Evolutionary conservation across 2,888 invertebrate species (phyloP).

Genomic region (Drosophila macrothrix): DNA sequence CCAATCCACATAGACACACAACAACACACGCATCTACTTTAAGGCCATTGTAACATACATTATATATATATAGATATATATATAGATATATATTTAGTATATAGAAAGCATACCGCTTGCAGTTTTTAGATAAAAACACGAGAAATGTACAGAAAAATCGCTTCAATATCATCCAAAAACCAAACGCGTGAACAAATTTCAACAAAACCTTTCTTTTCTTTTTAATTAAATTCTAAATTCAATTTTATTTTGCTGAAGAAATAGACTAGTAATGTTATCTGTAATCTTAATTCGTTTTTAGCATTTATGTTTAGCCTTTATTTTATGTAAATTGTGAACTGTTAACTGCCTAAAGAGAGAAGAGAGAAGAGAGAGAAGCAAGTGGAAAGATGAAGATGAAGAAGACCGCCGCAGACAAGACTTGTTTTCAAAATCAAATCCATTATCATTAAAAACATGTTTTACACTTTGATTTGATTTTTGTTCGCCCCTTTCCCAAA

Average conservation of each 20-base stretch:
- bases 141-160: constrained; percentile 48
- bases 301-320: constrained; percentile 9
- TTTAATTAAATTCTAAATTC: background rate
- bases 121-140: constrained; percentile 29
- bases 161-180: constrained; percentile 48
- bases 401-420: constrained; percentile 47
- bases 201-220: background rate
- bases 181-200: constrained; percentile 35
- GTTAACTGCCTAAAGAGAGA: constrained; percentile 31
- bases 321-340: constrained; percentile 42
- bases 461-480: constrained; percentile 19
- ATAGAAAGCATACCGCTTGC: constrained; percentile 1
- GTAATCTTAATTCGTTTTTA: constrained; percentile 31
- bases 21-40: constrained; percentile 8
- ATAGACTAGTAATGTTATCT: constrained; percentile 26
- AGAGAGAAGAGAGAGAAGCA: constrained; percentile 1
- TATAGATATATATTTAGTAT: constrained; percentile 11
- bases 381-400: background rate
- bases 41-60: constrained; percentile 36
- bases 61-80: constrained; percentile 12
- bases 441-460: constrained; percentile 4
- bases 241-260: constrained; percentile 14
- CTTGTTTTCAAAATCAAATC: constrained; percentile 36
- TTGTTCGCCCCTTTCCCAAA: background rate
- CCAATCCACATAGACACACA: constrained; percentile 5